These are phyloP conservation scores for Acrocephalus arundinaceus DNA, from an alignment of 2,113 vertebrate species.

Conservation along the genomic window DNA sequence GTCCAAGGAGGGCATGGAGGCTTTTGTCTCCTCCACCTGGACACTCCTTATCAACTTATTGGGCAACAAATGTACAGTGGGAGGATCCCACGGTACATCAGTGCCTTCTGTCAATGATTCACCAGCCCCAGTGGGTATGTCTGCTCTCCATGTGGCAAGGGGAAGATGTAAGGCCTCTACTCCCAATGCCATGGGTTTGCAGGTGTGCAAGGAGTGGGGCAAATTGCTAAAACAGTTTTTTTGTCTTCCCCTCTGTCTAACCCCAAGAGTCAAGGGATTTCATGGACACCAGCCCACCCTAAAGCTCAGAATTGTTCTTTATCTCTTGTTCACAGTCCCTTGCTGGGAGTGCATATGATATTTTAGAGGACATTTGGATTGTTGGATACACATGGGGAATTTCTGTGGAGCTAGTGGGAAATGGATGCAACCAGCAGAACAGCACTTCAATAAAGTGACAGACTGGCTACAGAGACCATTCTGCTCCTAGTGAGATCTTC, in stretches of 20 bases:
- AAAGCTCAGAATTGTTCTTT: not conserved
- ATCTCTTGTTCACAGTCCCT: not conserved
- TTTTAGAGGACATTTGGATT: not conserved
- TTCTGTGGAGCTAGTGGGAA: not conserved
- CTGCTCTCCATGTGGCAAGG: not conserved
- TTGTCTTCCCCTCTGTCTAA: not conserved
- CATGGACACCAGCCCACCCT: not conserved
- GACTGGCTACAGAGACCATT: not conserved
- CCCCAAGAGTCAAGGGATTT: not conserved
- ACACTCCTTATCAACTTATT: not conserved
- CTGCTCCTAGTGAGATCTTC: not conserved
- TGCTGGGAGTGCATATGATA: not conserved
- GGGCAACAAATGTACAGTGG: not conserved
- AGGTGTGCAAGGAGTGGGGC: accelerated
- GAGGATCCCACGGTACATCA: not conserved
- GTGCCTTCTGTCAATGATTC: not conserved
- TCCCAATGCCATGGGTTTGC: not conserved
- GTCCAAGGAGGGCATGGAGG: not conserved
- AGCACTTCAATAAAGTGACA: not conserved
- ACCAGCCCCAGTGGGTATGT: not conserved
- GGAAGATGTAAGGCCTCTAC: not conserved
- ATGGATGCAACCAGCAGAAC: not conserved
- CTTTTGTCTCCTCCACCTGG: not conserved
- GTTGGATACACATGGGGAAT: not conserved
- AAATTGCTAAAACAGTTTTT: not conserved